These are phyloP conservation scores for Asobara japonica DNA, from an alignment of 1,140 invertebrate species.

Conservation along the genomic window DNA sequence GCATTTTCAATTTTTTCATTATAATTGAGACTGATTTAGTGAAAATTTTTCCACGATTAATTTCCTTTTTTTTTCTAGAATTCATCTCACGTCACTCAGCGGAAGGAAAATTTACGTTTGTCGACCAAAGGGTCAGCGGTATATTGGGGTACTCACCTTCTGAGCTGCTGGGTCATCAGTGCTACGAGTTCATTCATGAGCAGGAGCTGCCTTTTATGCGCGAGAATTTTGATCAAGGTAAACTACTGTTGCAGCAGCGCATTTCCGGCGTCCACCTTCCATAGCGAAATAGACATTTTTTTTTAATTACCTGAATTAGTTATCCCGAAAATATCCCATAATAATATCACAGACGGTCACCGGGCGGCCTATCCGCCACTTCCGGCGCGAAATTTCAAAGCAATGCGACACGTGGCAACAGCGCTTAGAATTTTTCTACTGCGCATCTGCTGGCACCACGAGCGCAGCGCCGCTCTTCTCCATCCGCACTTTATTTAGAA, in stretches of 20 bases:
- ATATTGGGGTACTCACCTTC: constrained; percentile 93
- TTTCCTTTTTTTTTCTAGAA: constrained; percentile 67
- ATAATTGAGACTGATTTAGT: background rate
- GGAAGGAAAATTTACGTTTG: constrained; percentile 98
- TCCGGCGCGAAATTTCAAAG: too few relatives aligned
- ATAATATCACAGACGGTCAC: too few relatives aligned
- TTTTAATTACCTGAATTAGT: too few relatives aligned
- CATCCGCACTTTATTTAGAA: too few relatives aligned
- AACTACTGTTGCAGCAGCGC: background rate
- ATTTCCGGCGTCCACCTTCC: background rate
- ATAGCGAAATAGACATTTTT: too few relatives aligned
- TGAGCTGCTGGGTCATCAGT: constrained; percentile 93
- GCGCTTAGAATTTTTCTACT: too few relatives aligned
- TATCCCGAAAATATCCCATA: too few relatives aligned
- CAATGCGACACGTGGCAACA: too few relatives aligned
- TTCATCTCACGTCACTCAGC: constrained; percentile 95
- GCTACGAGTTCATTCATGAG: constrained; percentile 96
- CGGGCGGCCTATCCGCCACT: too few relatives aligned
- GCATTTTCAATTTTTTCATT: too few relatives aligned
- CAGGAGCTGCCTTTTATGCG: constrained; percentile 97
- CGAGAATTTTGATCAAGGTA: constrained; percentile 97
- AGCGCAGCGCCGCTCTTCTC: too few relatives aligned
- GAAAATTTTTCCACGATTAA: background rate
- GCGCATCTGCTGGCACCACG: too few relatives aligned
- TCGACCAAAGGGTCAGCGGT: constrained; percentile 92